Percentiles rank a stretch among this genome's conserved stretches.
Conservation (phyloP, 2,888 invertebrate genomes). For the Cyclophora punctaria region DNA sequence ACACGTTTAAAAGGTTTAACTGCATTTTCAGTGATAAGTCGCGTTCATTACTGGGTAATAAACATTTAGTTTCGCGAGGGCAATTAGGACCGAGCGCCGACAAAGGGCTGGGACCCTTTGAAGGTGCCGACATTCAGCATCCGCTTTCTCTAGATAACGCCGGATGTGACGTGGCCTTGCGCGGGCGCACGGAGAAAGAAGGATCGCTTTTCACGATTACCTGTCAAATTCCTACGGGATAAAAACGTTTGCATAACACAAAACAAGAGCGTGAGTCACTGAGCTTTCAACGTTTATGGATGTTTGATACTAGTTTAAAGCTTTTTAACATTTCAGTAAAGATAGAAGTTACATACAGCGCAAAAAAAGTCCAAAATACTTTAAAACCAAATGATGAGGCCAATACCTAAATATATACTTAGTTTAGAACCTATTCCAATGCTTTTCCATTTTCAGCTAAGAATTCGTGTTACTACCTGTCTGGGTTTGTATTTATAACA, state of each 20-base stretch:
- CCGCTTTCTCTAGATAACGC: conserved; percentile 67
- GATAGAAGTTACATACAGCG: too few species aligned
- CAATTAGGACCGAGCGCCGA: conserved; percentile 51
- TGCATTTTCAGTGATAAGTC: conserved; percentile 34
- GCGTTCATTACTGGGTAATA: conserved; percentile 41
- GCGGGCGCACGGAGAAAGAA: conserved; percentile 31
- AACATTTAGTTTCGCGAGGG: conserved; percentile 59
- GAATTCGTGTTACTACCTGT: too few species aligned
- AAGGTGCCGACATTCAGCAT: conserved; percentile 56
- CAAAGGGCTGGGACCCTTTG: conserved; percentile 55
- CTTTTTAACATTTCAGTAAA: too few species aligned
- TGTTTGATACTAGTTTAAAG: too few species aligned
- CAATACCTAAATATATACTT: too few species aligned
- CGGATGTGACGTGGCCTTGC: conserved; percentile 68
- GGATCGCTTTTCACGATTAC: conserved; percentile 68
- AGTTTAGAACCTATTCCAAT: too few species aligned
- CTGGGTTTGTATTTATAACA: too few species aligned
- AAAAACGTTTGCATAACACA: conserved; percentile 39
- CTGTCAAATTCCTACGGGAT: conserved; percentile 62
- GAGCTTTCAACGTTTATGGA: conserved; percentile 21
- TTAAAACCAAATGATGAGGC: too few species aligned
- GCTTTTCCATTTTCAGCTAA: too few species aligned
- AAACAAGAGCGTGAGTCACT: conserved; percentile 41
- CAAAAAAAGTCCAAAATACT: too few species aligned
- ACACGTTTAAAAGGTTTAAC: conserved; percentile 12